phyloP scores from a whole-genome alignment of 2,888 invertebrate species.

The Cerceris ruficornis region DNA sequence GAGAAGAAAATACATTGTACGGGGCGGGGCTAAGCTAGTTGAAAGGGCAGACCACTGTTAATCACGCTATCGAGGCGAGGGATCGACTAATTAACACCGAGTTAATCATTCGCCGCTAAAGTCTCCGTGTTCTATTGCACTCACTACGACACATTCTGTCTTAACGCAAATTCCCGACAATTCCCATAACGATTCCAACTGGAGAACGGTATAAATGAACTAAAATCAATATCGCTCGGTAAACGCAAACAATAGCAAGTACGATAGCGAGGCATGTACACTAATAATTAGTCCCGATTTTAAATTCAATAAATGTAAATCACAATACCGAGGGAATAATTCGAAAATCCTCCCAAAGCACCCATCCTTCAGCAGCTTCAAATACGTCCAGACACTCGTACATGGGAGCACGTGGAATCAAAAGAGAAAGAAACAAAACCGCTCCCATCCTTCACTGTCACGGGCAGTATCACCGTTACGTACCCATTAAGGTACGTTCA shows the following conservation, averaged over 20 bases:
- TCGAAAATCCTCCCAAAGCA: background rate
- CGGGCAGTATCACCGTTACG: constrained; percentile 49
- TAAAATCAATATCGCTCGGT: background rate
- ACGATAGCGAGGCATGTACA: background rate
- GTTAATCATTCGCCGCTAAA: constrained; percentile 52
- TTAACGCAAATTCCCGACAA: too few species aligned
- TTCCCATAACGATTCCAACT: too few species aligned
- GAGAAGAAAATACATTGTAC: constrained; percentile 56
- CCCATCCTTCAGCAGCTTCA: background rate
- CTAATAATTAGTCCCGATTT: background rate
- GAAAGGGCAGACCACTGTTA: constrained; percentile 55
- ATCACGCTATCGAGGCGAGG: constrained; percentile 59
- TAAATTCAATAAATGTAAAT: background rate
- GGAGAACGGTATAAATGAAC: too few species aligned
- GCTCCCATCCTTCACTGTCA: constrained; percentile 60
- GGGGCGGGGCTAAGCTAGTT: constrained; percentile 55
- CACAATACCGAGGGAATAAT: constrained; percentile 19
- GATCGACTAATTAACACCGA: constrained; percentile 66
- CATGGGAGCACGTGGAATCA: constrained; percentile 12
- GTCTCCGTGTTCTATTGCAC: constrained; percentile 17
- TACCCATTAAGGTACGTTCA: constrained; percentile 52
- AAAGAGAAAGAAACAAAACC: constrained; percentile 28
- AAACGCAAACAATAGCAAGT: background rate
- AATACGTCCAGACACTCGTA: constrained; percentile 29
- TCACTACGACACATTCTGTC: constrained; percentile 5